Base-by-base conservation (phyloP, 1,140 invertebrate species). In the Drosophila tristis region DNA sequence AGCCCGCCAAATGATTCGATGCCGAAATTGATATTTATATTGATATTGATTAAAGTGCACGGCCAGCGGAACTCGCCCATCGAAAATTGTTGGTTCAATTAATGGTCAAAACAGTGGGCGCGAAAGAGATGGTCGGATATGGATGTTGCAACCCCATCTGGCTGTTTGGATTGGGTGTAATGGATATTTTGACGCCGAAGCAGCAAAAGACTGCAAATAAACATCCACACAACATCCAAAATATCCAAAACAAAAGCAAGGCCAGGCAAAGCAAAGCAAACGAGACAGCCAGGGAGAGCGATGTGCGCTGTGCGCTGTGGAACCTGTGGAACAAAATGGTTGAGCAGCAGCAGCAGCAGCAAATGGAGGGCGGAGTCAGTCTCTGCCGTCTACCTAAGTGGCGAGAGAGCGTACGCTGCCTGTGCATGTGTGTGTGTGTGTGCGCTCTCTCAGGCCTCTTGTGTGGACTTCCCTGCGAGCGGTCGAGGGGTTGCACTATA, bases 131-230 rank as follows among this genome's bases (percentile, higher is more conserved):
- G 42, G 16, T 20, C 4, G 4, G 48, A 50, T 39, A 35, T 49
- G 13, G 48, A 13, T 23, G 13, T 53, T 45, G 50, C 60, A 53
- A 67, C 48, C 49, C 58, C 58, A 70, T 25, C 11, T 62, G 51
- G 75, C 86, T 91, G 76, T 91, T 91, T 90, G 77, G 86, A 90
- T 91, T 90, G 79, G 80, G 73, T 90, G 80, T 91, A 91, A 91
- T 91, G 81, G 82, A 91, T 91, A 91, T 91, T 91, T 91, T 91
- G 90, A 91, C 90, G 90, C 80, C 68, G 82, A 82, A 68, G 67
- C 86, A 89, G 75, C 78, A 80, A 87, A 89, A 81, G 75, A 77
- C 74, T 78, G 81, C 84, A 91, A 91, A 91, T 90, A 91, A 91
- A 87, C 84, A 87, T 87, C 84, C 84, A 87, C 84, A 39, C 35